phyloP scores from a whole-genome alignment of 2,797 vertebrate species.

The Sardinella longiceps region DNA sequence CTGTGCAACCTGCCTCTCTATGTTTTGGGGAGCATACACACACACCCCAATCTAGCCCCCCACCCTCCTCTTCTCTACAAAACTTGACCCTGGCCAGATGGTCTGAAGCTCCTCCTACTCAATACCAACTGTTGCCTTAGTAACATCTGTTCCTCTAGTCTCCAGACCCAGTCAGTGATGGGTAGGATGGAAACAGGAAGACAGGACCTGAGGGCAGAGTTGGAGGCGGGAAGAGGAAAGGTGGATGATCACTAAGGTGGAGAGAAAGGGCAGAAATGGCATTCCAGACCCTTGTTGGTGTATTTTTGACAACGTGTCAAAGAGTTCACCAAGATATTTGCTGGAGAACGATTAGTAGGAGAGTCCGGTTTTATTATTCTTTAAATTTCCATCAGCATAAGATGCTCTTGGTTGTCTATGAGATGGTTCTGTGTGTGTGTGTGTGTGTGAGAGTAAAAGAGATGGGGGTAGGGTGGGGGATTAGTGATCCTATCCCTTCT shows the following conservation, averaged over 20 bases:
- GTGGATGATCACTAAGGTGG: neutral
- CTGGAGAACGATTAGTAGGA: no score
- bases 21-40: conserved; percentile 25
- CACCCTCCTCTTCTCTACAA: conserved; percentile 37
- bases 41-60: conserved; percentile 64
- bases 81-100: conserved; percentile 85
- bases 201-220: conserved; percentile 33
- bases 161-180: conserved; percentile 21
- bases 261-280: neutral
- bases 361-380: neutral
- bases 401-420: neutral
- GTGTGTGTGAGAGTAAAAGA: conserved; percentile 23
- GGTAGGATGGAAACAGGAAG: conserved; percentile 52
- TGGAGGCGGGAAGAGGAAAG: neutral
- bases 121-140: conserved; percentile 84
- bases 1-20: neutral
- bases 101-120: conserved; percentile 77
- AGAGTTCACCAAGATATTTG: neutral
- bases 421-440: conserved; percentile 13
- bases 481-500: conserved; percentile 71
- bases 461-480: conserved; percentile 57
- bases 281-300: neutral
- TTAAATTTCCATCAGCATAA: neutral
- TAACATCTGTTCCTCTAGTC: conserved; percentile 80
- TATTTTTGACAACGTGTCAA: neutral